These are phyloP conservation scores for Hylomyscus alleni DNA, from an alignment of 2,797 vertebrate species.

Conservation along the genomic window DNA sequence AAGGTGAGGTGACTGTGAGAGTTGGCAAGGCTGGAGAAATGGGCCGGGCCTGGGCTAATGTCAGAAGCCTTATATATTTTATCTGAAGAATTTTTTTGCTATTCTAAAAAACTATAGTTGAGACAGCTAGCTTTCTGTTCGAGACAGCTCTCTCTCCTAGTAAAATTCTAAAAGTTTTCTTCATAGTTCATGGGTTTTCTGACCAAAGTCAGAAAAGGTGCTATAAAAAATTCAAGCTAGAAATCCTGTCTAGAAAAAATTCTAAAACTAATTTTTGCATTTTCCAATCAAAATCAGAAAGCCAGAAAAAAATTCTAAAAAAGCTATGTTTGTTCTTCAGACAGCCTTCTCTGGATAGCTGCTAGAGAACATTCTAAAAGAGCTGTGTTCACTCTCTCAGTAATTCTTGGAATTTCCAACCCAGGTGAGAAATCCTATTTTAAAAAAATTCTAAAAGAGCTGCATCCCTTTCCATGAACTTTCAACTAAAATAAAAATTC, in stretches of 20 bases:
- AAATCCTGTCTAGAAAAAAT: no score
- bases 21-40: neutral
- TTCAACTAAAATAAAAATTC: neutral
- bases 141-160: no score
- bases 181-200: no score
- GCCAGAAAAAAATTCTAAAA: neutral
- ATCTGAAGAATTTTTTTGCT: constrained; percentile 16
- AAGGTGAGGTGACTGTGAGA: neutral
- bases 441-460: neutral
- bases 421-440: neutral
- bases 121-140: no score
- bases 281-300: neutral
- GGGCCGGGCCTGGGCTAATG: neutral
- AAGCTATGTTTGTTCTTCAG: neutral
- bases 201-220: no score
- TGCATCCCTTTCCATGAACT: neutral
- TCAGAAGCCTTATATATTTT: constrained; percentile 8
- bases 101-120: no score
- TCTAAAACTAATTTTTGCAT: neutral
- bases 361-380: neutral
- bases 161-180: no score
- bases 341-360: neutral
- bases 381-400: neutral
- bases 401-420: neutral
- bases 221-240: no score